Conservation (phyloP, 2,797 vertebrate genomes). For the Rhadinocentrus ornatus region DNA sequence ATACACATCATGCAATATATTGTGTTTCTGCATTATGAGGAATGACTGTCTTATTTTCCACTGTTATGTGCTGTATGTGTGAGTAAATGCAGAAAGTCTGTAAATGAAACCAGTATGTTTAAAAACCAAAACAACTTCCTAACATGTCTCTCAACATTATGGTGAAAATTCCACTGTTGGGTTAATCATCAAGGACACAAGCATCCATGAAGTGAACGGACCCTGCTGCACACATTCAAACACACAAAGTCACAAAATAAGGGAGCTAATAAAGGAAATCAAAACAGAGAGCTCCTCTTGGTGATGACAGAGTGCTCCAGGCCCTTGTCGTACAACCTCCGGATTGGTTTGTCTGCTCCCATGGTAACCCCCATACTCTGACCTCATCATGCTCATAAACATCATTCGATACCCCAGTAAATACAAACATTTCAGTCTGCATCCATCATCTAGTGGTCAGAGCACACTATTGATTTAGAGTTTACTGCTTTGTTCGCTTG, state of each 20-base stretch:
- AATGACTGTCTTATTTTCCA: no score
- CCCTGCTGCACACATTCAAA: slow-evolving; percentile 17
- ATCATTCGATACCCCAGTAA: slow-evolving; percentile 55
- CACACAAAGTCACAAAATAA: slow-evolving; percentile 49
- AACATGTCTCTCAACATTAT: slow-evolving; percentile 61
- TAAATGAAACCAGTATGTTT: slow-evolving; percentile 26
- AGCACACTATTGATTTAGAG: slow-evolving; percentile 61
- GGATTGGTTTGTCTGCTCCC: slow-evolving; percentile 71
- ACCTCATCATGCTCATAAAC: slow-evolving; percentile 56
- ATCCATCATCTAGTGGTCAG: slow-evolving; percentile 61
- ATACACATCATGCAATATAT: no score
- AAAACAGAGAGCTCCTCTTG: slow-evolving; percentile 63
- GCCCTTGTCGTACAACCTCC: slow-evolving; percentile 54
- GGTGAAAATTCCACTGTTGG: slow-evolving; percentile 57
- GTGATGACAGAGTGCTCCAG: slow-evolving; percentile 69
- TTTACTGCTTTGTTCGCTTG: slow-evolving; percentile 51
- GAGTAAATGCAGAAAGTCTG: slow-evolving; percentile 30
- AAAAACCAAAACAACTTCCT: slow-evolving; percentile 30
- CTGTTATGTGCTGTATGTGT: slow-evolving; percentile 31
- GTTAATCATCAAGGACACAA: slow-evolving; percentile 62
- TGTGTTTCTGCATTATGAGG: no score
- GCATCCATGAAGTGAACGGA: slow-evolving; percentile 48
- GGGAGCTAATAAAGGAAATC: slow-evolving; percentile 72
- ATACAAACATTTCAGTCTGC: slow-evolving; percentile 66
- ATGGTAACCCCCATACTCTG: slow-evolving; percentile 60